phyloP scores from a whole-genome alignment of 2,113 vertebrate species.

The Anguilla japonica region DNA sequence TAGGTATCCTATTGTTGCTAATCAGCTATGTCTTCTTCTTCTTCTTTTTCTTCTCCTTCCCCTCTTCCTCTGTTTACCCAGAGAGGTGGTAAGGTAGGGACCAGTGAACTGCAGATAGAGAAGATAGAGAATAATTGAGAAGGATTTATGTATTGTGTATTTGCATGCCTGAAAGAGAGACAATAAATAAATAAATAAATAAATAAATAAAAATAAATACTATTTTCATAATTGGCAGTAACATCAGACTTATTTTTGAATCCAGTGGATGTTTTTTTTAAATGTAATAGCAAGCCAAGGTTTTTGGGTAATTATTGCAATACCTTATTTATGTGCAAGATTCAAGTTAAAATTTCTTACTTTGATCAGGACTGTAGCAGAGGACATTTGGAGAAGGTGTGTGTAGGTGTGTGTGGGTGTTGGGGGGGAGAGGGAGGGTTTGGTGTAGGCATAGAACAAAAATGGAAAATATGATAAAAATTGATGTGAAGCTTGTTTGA shows the following conservation, averaged over 20 bases:
- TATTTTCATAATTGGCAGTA: background rate
- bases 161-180: background rate
- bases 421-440: background rate
- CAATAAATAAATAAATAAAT: background rate
- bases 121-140: background rate
- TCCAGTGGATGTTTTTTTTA: background rate
- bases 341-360: background rate
- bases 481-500: background rate
- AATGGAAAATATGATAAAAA: background rate
- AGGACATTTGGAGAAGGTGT: background rate
- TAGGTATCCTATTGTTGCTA: too few species aligned
- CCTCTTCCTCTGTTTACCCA: too few species aligned
- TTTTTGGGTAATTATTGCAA: background rate
- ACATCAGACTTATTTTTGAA: background rate
- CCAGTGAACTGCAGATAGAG: too few species aligned
- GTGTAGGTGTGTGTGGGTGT: too few species aligned
- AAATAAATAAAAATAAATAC: background rate
- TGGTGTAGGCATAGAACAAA: background rate
- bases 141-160: background rate
- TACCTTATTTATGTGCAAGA: background rate
- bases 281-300: background rate
- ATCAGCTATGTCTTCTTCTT: too few species aligned
- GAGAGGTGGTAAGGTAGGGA: too few species aligned
- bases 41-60: too few species aligned
- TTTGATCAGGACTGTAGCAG: background rate